Evolutionary conservation across 2,797 vertebrate species (phyloP).

Genomic region (Lagothrix lagotricha): DNA sequence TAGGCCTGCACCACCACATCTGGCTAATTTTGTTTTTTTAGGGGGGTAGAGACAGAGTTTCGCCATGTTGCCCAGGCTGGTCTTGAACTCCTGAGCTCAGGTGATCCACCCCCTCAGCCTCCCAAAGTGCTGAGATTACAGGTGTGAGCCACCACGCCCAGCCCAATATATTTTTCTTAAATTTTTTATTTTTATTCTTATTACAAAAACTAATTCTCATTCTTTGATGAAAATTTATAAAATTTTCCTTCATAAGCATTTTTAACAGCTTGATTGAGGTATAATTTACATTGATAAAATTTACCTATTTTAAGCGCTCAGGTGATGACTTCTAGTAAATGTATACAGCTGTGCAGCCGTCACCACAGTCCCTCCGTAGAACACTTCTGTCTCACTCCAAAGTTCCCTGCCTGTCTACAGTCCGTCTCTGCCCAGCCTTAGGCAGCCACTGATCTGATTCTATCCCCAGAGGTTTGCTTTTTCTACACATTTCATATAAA

Average conservation of each 20-base stretch:
- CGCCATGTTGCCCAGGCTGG: not conserved
- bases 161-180: not conserved
- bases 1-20: not conserved
- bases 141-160: fast-evolving
- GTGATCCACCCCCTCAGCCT: not conserved
- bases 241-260: not conserved
- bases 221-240: not conserved
- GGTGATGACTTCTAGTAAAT: fast-evolving
- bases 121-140: not conserved
- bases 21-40: not conserved
- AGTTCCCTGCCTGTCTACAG: fast-evolving
- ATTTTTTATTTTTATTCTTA: not conserved
- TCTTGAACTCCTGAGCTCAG: not conserved
- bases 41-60: not conserved
- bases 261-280: not conserved
- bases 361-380: not conserved
- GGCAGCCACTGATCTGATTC: not conserved
- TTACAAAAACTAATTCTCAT: not conserved
- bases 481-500: not conserved
- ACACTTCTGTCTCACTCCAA: fast-evolving
- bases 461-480: not conserved
- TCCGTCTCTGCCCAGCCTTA: not conserved
- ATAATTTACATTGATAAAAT: not conserved
- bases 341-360: fast-evolving
- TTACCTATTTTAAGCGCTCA: fast-evolving